Conservation (phyloP, 2,113 vertebrate genomes). For the Variabilichromis moorii region DNA sequence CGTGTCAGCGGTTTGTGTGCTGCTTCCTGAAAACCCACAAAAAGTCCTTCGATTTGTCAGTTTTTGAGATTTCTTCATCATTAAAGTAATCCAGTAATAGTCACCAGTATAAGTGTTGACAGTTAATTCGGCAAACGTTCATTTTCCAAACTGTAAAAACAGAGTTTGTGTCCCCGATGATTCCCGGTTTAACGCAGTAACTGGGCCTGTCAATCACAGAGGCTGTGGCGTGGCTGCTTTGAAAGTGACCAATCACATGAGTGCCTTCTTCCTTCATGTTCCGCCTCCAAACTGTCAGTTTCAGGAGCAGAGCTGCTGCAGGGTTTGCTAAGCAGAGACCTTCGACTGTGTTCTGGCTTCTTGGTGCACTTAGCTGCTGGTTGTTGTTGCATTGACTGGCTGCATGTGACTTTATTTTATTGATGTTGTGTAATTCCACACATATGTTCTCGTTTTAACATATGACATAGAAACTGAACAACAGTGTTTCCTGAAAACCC, state of each 20-base stretch:
- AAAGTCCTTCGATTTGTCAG: accelerated
- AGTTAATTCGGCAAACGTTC: accelerated
- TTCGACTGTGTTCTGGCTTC: not conserved
- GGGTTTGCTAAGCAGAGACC: not conserved
- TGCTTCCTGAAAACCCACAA: not conserved
- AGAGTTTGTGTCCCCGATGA: accelerated
- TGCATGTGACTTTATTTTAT: not conserved
- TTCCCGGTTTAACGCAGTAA: accelerated
- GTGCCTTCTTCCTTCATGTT: accelerated
- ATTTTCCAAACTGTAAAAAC: accelerated
- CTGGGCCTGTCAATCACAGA: not conserved
- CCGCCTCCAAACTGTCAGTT: not conserved
- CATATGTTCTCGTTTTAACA: accelerated
- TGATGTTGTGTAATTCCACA: not conserved
- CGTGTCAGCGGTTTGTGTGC: accelerated
- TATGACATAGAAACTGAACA: not conserved
- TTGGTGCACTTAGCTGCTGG: accelerated
- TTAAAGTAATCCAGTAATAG: not conserved
- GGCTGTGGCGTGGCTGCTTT: not conserved
- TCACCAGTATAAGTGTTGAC: not conserved
- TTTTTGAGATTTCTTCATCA: not conserved
- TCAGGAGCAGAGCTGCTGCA: not conserved
- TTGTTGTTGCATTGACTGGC: accelerated
- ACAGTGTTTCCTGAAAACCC: not conserved
- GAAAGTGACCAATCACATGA: not conserved